phyloP scores from a whole-genome alignment of 2,797 vertebrate species.

The Manis javanica region DNA sequence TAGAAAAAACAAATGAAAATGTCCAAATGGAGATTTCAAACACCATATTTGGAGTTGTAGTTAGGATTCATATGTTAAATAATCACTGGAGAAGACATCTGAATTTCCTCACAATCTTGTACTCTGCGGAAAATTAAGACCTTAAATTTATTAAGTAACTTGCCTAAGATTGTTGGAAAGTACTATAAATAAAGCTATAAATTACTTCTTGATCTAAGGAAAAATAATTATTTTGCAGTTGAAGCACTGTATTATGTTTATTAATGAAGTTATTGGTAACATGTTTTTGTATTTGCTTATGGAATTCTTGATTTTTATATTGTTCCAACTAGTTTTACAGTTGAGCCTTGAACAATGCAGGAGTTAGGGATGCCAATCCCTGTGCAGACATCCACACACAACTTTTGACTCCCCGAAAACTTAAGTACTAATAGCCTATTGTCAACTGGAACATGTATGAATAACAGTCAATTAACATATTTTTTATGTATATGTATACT shows the following conservation, averaged over 20 bases:
- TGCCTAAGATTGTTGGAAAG: background rate
- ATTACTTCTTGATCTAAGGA: background rate
- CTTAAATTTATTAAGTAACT: background rate
- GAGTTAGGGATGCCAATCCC: too few relatives aligned
- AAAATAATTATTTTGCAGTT: background rate
- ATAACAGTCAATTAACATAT: too few relatives aligned
- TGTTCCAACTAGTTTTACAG: background rate
- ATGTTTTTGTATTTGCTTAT: background rate
- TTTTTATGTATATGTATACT: too few relatives aligned
- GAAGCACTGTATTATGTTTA: background rate
- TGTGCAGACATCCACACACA: too few relatives aligned
- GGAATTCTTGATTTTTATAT: background rate
- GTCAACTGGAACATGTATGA: too few relatives aligned
- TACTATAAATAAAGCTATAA: background rate
- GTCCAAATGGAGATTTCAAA: background rate
- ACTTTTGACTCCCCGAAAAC: too few relatives aligned
- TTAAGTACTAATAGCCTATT: too few relatives aligned
- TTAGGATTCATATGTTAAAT: background rate
- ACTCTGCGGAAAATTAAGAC: background rate
- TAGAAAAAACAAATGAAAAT: background rate
- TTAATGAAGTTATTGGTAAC: background rate
- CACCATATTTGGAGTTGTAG: background rate
- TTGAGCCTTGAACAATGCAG: too few relatives aligned
- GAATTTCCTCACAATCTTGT: background rate
- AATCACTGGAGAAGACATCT: background rate